Evolutionary conservation across 2,113 vertebrate genomes (phyloP), one percentile per base, ranked within the genome.

Genomic region (Hypomesus transpacificus): DNA sequence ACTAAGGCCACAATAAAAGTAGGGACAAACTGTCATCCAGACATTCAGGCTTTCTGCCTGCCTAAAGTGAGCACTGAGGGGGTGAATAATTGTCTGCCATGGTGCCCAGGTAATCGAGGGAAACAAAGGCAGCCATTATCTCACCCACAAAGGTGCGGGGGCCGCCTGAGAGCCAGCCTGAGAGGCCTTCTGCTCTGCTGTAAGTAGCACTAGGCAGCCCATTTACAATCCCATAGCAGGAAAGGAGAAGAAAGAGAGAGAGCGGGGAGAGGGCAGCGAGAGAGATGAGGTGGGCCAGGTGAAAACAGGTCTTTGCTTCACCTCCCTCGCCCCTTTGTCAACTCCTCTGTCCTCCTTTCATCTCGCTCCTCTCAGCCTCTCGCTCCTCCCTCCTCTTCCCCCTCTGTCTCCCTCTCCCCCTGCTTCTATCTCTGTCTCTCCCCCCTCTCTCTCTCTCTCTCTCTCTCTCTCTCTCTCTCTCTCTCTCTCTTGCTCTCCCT

Each of bases 381-480:
- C 70, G 13, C 18, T 54, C 77, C 67, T n/a, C 28, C 34, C 9
- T 31, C 39, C 20, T 17, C 17, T 18, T 18, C 28, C 16, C 71
- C 9, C 68, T 22, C 66, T 22, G 67, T 51, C 71, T 70, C 4
- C 69, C 64, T 67, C 51, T 1, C 53, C 24, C 31, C 68, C 67
- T 75, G 68, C 70, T 26, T 71, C 54, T 64, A 63, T 70, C 56
- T 78, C 74, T 74, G 22, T 80, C 51, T 75, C 73, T 56, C 18
- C 28, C 71, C 76, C 62, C 60, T 70, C 18, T 16, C 53, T 78
- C 69, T 20, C 46, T 46, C 9, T 28, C 24, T 31, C 18, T 20
- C 21, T 50, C 13, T 74, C 9, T 52, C 26, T 66, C 68, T 46
- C 65, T n/a, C n/a, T n/a, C n/a, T n/a, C 60, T 70, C 18, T 16